Base-by-base conservation (phyloP, 2,797 vertebrate genomes). In the Petrocephalus sullivani region DNA sequence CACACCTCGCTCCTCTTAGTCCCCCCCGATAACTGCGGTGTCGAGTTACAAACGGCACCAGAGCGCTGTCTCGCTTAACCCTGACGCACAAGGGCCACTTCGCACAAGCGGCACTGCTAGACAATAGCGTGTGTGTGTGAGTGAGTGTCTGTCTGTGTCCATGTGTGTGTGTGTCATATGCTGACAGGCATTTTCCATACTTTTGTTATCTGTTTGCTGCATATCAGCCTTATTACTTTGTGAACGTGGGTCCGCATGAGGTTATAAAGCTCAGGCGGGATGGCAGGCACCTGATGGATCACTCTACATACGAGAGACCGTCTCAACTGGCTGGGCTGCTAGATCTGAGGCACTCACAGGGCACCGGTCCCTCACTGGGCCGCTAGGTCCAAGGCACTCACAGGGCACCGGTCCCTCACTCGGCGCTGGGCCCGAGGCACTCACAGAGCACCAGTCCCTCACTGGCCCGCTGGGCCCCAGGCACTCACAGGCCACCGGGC, bases 1-100 rank as follows among this genome's bases (percentile, higher is more conserved):
- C 41, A 46, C 54, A 58, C 87, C 87, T 58, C 37, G 33, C 71
- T 37, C n/a, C 53, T 60, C 19, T 37, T 58, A 82, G 33, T 56
- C 75, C 87, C 78, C n/a, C 51, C 8, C 28, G n/a, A 19, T 87
- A 82, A 87, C 82, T 60, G n/a, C 53, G 46, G 87, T 87, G 41
- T 87, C 19, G 1, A n/a, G 7, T 87, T 87, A 82, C 71, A 5
- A 56, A 23, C 9, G 41, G 87, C 33, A 60, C 56, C 87, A 46
- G 71, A 81, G 54, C 33, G 3, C 2, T 14, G 54, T 87, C 71
- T 87, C 71, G 56, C 33, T 37, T 58, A 56, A 37, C 71, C 87
- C n/a, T 33, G 54, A 57, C 41, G 46, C 61, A 87, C n/a, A 82
- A 82, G 56, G 54, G 33, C n/a, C 41, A 41, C 54, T 6, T 82